These are phyloP conservation scores for Halichoerus grypus DNA, from an alignment of 2,113 vertebrate genomes.

Conservation along the genomic window DNA sequence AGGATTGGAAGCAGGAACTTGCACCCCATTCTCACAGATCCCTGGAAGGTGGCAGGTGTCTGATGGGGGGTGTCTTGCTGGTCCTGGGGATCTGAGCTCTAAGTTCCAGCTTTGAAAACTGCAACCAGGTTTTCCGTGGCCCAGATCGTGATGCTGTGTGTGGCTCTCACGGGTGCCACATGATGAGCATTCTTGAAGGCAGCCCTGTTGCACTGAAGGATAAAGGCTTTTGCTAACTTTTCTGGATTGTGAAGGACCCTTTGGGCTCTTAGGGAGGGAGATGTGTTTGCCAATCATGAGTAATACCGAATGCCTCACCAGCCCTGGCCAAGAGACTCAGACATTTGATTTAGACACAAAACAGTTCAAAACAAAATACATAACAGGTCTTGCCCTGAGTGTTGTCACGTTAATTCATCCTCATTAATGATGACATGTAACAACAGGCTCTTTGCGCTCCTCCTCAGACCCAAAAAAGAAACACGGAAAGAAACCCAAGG, in stretches of 20 bases:
- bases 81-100: background rate
- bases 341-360: constrained; percentile 20
- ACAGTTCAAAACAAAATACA: background rate
- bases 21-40: too few relatives aligned
- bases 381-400: background rate
- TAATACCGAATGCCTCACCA: background rate
- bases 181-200: background rate
- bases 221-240: background rate
- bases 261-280: background rate
- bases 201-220: background rate
- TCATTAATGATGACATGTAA: background rate
- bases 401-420: background rate
- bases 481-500: background rate
- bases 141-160: background rate
- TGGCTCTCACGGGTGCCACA: rapidly evolving
- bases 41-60: background rate
- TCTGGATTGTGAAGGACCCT: background rate
- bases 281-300: background rate
- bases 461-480: background rate
- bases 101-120: background rate
- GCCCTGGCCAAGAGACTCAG: background rate
- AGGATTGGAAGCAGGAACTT: background rate
- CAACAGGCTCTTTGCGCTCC: background rate
- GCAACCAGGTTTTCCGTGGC: background rate
- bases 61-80: background rate